A percentile compares a stretch with the other conserved stretches of the same genome.
phyloP scores from a whole-genome alignment of 2,888 invertebrate species.

The Metopia argyrocephala region DNA sequence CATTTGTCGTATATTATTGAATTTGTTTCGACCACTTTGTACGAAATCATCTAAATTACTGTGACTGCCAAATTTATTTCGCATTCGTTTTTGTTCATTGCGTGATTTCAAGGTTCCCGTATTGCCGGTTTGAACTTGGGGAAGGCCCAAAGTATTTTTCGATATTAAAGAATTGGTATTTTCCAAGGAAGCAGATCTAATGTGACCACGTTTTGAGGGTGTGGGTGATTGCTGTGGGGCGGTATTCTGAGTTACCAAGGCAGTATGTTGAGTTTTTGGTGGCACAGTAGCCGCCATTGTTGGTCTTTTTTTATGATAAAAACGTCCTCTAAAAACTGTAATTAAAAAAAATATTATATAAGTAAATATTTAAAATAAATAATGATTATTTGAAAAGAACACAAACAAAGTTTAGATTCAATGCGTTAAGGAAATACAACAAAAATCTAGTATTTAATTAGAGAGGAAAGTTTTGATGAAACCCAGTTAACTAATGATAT shows the following conservation, averaged over 20 bases:
- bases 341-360: neutral
- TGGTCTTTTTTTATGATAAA: too few relatives aligned
- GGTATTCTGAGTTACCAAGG: conserved; percentile 14
- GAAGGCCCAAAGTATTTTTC: conserved; percentile 74
- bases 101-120: conserved; percentile 77
- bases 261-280: conserved; percentile 34
- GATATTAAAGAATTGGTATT: conserved; percentile 71
- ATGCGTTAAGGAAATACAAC: too few relatives aligned
- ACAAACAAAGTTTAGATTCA: neutral
- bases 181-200: conserved; percentile 77
- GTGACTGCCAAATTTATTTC: conserved; percentile 77
- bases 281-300: conserved; percentile 52
- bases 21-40: conserved; percentile 74
- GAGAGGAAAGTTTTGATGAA: too few relatives aligned
- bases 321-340: too few relatives aligned
- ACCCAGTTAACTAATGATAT: too few relatives aligned
- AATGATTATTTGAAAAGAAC: neutral
- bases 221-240: conserved; percentile 43
- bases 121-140: conserved; percentile 66
- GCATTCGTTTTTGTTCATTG: conserved; percentile 77
- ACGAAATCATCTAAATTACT: conserved; percentile 76
- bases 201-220: conserved; percentile 74
- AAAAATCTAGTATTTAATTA: too few relatives aligned
- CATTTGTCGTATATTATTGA: conserved; percentile 78
- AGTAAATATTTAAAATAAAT: neutral